Conservation (phyloP, 2,113 vertebrate genomes). For the Cyprinus carpio region DNA sequence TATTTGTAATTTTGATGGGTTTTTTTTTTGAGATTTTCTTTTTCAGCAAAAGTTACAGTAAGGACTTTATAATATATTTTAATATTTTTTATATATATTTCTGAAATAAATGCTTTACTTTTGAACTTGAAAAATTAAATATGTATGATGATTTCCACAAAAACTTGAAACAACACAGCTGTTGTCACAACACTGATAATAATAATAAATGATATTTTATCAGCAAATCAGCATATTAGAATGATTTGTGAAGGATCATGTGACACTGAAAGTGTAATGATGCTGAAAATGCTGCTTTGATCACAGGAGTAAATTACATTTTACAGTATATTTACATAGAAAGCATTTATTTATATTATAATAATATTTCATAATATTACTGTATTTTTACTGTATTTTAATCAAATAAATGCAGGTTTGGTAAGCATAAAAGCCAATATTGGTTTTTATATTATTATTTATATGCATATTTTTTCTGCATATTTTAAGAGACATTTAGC, state of each 20-base stretch:
- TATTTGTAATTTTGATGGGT: too few species aligned
- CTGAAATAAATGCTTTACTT: neutral
- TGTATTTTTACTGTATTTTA: neutral
- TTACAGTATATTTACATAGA: neutral
- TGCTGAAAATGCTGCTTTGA: neutral
- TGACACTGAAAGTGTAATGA: neutral
- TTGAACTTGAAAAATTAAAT: neutral
- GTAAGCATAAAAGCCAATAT: neutral
- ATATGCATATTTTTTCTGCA: neutral
- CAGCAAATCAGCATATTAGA: neutral
- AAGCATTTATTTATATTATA: neutral
- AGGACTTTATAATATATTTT: neutral
- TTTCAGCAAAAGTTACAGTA: neutral
- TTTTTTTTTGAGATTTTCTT: too few species aligned
- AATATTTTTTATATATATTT: neutral
- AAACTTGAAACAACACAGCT: neutral
- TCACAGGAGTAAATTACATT: neutral
- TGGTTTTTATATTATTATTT: neutral
- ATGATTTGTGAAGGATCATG: neutral
- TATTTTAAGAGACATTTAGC: neutral
- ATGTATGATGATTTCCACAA: neutral
- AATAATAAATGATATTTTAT: neutral
- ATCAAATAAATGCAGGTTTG: neutral
- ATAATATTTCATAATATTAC: neutral
- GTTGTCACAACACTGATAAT: neutral